Evolutionary conservation across 2,113 vertebrate genomes (phyloP), one percentile per base, ranked within the genome.

Genomic region (Anhinga anhinga): DNA sequence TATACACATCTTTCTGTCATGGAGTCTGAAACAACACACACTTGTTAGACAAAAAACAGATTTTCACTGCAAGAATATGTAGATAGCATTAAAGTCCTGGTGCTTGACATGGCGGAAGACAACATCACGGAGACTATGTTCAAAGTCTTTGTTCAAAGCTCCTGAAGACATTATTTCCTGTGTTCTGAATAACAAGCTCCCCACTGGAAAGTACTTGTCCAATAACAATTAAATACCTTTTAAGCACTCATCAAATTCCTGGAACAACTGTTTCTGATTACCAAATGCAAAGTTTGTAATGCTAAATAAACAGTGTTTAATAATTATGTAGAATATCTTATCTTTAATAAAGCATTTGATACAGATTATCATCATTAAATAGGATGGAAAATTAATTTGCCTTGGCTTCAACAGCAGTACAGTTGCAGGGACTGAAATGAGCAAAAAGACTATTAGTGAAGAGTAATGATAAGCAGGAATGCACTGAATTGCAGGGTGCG

Each of bases 1-100:
- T 97, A 99, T 99, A 94, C 99, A 99, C 98, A 99, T 99, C 98
- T 99, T 99, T 66, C 99, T 98, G 96, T 99, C 99, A 23, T 99
- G 99, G 72, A 99, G 98, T 72, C 99, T 99, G 96, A 79, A 94
- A 87, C 36, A 66, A 65, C 36, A 82, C 10, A 85, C n/a, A 71
- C 2, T 78, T 23, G 27, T 92, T 53, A 73, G 17, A 47, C 19
- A 77, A 74, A 83, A 95, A 20, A 0, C 4, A 58, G 25, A 85
- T 50, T 55, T 81, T 59, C 44, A 55, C 40, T 86, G 16, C 61
- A 77, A 61, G 26, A 15, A 53, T 72, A 32, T 21, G 34, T 7
- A 70, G 19, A 58, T 10, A 88, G n/a, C 14, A 85, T 38, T 66
- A 38, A 91, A 78, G 56, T 83, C 32, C 55, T 49, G 23, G 50